These are phyloP conservation scores for Sakesphorus luctuosus DNA, from an alignment of 2,113 vertebrate species.

Conservation along the genomic window DNA sequence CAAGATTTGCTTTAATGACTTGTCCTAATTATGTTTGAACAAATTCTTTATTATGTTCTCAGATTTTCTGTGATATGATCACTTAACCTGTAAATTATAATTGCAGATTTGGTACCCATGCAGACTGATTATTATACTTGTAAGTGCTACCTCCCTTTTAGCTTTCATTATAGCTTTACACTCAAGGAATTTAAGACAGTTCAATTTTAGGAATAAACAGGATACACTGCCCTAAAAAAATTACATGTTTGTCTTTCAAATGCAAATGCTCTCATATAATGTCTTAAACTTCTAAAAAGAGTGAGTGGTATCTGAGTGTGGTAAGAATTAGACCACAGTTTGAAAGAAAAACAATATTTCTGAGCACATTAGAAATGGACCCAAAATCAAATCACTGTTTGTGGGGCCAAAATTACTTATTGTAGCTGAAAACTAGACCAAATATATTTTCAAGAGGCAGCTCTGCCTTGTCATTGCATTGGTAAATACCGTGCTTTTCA, in stretches of 20 bases:
- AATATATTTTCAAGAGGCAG: background rate
- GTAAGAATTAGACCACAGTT: background rate
- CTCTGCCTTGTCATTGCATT: background rate
- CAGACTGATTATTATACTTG: background rate
- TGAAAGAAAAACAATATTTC: background rate
- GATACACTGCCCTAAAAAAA: background rate
- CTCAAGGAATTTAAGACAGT: background rate
- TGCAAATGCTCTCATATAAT: background rate
- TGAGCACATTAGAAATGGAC: background rate
- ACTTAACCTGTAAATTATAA: conserved; percentile 31
- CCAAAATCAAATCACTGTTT: background rate
- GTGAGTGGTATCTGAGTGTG: background rate
- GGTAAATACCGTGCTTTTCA: background rate
- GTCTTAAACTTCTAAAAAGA: background rate
- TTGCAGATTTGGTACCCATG: background rate
- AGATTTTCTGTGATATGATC: background rate
- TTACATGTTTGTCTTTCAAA: background rate
- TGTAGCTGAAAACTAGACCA: background rate
- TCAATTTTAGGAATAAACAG: background rate
- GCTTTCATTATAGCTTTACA: background rate
- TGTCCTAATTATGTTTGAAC: conserved; percentile 41
- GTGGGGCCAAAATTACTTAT: background rate
- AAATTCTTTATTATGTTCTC: background rate
- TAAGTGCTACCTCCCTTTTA: background rate
- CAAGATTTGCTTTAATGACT: conserved; percentile 1